Evolutionary conservation across 2,888 invertebrate genomes (phyloP).

Genomic region (Cremastinae sp.): DNA sequence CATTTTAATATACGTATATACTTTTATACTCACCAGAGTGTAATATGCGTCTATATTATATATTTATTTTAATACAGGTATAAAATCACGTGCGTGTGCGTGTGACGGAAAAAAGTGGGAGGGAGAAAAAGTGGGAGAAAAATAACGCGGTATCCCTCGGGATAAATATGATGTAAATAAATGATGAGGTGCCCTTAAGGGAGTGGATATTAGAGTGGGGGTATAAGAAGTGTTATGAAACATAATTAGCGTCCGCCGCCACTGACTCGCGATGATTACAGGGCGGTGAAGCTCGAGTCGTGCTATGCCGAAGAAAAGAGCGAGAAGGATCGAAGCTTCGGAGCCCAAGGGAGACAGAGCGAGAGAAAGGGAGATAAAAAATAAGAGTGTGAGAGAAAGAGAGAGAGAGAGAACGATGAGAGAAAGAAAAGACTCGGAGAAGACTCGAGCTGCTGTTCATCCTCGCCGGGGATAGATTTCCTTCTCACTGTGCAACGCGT

Average conservation of each 20-base stretch:
- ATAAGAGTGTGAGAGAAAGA: conserved; percentile 35
- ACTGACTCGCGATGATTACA: conserved; percentile 81
- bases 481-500: conserved; percentile 68
- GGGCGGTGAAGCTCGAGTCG: conserved; percentile 79
- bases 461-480: conserved; percentile 74
- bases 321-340: conserved; percentile 44
- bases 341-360: too few relatives aligned
- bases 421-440: conserved; percentile 63
- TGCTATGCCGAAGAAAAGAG: conserved; percentile 60
- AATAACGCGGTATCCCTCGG: conserved; percentile 70
- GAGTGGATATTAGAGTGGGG: conserved; percentile 78
- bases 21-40: too few relatives aligned
- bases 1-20: too few relatives aligned
- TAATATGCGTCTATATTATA: too few relatives aligned
- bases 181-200: conserved; percentile 80
- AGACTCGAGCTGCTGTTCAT: conserved; percentile 65
- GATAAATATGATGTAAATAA: conserved; percentile 80
- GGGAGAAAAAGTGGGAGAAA: conserved; percentile 58
- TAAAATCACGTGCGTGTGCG: too few relatives aligned
- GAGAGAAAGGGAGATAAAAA: too few relatives aligned
- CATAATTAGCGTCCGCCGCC: conserved; percentile 81
- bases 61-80: too few relatives aligned
- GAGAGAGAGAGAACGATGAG: conserved; percentile 16
- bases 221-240: conserved; percentile 81
- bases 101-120: conserved; percentile 42